These are phyloP conservation scores for Trichopria drosophilae DNA, from an alignment of 2,888 invertebrate genomes.

Conservation along the genomic window DNA sequence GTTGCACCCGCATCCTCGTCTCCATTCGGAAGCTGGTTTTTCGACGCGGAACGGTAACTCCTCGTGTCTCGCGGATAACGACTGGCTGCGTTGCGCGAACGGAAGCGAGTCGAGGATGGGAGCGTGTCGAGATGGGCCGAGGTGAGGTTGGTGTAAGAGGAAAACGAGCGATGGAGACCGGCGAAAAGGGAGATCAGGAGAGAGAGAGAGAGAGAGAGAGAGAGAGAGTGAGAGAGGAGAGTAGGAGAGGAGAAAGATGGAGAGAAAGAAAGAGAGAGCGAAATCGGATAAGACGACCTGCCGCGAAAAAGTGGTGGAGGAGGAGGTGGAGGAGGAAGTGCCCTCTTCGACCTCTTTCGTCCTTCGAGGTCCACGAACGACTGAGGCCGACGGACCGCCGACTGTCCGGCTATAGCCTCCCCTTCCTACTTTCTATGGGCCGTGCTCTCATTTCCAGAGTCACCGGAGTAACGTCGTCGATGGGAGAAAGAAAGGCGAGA, in stretches of 20 bases:
- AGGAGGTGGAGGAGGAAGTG: constrained; percentile 44
- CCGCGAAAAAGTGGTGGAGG: constrained; percentile 6
- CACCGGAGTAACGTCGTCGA: constrained; percentile 40
- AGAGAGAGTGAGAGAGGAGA: constrained; percentile 25
- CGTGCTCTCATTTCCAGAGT: constrained; percentile 56
- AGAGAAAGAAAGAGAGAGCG: constrained; percentile 21
- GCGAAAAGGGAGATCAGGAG: constrained; percentile 26
- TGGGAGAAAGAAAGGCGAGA: constrained; percentile 3
- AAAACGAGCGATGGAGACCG: constrained; percentile 26
- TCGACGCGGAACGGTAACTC: constrained; percentile 4
- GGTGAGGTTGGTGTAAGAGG: constrained; percentile 31
- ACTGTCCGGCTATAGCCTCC: constrained; percentile 51
- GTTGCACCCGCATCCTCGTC: constrained; percentile 51
- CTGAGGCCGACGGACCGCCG: constrained; percentile 53
- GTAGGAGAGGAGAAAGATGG: constrained; percentile 5
- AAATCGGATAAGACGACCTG: constrained; percentile 14
- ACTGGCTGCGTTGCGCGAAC: constrained; percentile 13
- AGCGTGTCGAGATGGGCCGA: constrained; percentile 35
- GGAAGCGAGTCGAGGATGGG: constrained; percentile 33
- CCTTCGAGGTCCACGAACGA: constrained; percentile 59
- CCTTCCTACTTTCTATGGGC: constrained; percentile 40
- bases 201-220: constrained; percentile 27
- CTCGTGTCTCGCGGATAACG: constrained; percentile 27
- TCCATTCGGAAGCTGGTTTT: too few species aligned
- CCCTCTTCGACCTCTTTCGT: constrained; percentile 57